phyloP scores from a whole-genome alignment of 2,888 invertebrate genomes.

The Chrysolina haemoptera region DNA sequence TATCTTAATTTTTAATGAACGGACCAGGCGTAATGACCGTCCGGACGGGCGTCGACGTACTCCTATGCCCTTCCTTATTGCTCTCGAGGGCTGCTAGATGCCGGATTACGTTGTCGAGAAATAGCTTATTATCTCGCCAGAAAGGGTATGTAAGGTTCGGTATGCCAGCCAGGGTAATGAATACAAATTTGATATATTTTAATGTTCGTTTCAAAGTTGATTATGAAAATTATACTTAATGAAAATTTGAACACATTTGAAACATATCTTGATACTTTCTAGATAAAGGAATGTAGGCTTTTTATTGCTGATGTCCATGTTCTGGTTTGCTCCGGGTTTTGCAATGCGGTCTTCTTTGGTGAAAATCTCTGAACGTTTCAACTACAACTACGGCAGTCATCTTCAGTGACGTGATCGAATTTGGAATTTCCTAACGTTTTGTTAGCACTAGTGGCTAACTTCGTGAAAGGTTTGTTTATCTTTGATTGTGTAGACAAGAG shows the following conservation, averaged over 20 bases:
- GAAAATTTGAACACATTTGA: neutral
- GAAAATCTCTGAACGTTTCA: no score
- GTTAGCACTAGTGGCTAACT: no score
- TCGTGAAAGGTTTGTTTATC: no score
- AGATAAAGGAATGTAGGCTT: no score
- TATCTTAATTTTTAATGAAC: constrained; percentile 70
- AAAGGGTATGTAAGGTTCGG: constrained; percentile 21
- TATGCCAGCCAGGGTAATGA: constrained; percentile 7
- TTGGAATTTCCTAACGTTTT: no score
- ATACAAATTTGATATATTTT: constrained; percentile 15
- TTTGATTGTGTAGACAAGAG: no score
- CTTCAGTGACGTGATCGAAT: no score
- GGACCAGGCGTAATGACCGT: constrained; percentile 56
- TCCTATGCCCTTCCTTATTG: constrained; percentile 44
- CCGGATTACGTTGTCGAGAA: constrained; percentile 30
- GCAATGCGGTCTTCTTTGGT: no score
- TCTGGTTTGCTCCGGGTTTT: no score
- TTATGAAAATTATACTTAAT: neutral
- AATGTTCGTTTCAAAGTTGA: neutral
- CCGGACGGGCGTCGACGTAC: constrained; percentile 43
- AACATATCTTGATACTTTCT: no score
- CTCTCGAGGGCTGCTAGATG: constrained; percentile 42
- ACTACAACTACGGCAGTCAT: no score
- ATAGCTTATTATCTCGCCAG: constrained; percentile 29
- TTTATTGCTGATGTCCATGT: no score